Percentiles rank a stretch among this genome's conserved stretches.
phyloP scores from a whole-genome alignment of 2,888 invertebrate species.

The Pteria penguin region DNA sequence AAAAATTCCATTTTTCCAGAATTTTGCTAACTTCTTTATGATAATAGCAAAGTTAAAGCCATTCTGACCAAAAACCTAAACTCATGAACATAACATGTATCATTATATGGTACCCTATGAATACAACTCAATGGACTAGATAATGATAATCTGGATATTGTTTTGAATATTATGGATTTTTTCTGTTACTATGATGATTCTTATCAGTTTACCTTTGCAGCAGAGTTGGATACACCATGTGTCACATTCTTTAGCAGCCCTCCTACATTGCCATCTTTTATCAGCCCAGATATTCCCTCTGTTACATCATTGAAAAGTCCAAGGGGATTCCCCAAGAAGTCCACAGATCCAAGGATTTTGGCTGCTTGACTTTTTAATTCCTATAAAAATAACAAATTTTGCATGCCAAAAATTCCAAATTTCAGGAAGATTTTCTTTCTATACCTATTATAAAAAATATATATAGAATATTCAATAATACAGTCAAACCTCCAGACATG shows the following conservation, averaged over 20 bases:
- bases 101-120: too few species aligned
- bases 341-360: constrained; percentile 96
- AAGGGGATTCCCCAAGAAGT: constrained; percentile 97
- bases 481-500: not conserved
- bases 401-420: not conserved
- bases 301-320: constrained; percentile 97
- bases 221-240: constrained; percentile 97
- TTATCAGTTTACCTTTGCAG: constrained; percentile 98
- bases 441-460: not conserved
- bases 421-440: not conserved
- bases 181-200: too few species aligned
- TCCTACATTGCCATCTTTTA: constrained; percentile 95
- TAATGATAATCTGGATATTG: too few species aligned
- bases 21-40: too few species aligned
- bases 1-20: too few species aligned
- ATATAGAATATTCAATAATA: not conserved
- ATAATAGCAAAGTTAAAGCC: too few species aligned
- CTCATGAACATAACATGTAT: too few species aligned
- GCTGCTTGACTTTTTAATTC: constrained; percentile 97
- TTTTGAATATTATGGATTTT: too few species aligned
- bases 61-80: too few species aligned
- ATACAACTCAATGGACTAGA: too few species aligned
- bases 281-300: constrained; percentile 94
- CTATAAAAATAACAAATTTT: constrained; percentile 78
- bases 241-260: constrained; percentile 96